phyloP scores from a whole-genome alignment of 2,797 vertebrate species.

The Peromyscus attwateri region DNA sequence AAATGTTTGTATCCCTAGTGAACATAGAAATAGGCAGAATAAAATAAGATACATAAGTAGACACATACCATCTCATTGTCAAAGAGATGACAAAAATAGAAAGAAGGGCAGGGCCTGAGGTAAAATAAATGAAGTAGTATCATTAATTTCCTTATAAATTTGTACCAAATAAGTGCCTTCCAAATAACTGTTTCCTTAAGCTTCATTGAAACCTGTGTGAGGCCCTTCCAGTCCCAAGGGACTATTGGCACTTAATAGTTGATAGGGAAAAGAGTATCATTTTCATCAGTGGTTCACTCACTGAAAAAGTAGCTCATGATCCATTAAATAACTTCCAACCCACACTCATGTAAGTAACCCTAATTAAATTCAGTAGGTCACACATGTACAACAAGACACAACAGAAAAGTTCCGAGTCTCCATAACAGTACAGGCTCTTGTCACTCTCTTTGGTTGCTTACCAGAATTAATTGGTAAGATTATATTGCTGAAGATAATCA shows the following conservation, averaged over 20 bases:
- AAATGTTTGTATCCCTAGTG: not conserved
- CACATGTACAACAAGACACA: not conserved
- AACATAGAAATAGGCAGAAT: not conserved
- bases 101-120: not conserved
- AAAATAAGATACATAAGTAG: not conserved
- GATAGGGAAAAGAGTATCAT: not conserved
- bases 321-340: not conserved
- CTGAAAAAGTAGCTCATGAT: not conserved
- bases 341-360: not conserved
- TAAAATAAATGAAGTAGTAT: not conserved
- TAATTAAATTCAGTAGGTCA: not conserved
- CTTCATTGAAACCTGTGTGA: not conserved
- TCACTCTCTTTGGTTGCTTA: not conserved
- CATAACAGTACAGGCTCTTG: not conserved
- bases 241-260: not conserved
- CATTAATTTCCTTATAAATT: not conserved
- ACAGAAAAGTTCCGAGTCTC: not conserved
- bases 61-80: not conserved
- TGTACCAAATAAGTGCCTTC: not conserved
- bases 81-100: not conserved
- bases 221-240: not conserved
- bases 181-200: not conserved
- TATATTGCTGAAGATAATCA: not conserved
- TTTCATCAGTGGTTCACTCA: not conserved
- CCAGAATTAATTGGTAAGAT: not conserved